Conservation (phyloP, 92 coral and sea anemone genomes). For the Epizoanthus scotinus region DNA sequence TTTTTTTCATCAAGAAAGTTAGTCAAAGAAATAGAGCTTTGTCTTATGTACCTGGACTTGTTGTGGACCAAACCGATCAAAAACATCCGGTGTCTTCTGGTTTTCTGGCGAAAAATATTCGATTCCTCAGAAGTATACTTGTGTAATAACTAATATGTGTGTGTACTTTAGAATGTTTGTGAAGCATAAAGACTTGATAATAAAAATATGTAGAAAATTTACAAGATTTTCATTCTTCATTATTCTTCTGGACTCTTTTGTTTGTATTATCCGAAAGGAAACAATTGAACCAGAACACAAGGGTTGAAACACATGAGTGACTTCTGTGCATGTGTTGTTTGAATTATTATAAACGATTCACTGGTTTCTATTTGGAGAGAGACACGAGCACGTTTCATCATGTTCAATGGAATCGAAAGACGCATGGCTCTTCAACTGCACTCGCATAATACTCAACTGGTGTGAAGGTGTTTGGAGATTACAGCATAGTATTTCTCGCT, state of each 20-base stretch:
- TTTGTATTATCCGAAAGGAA: slow-evolving; percentile 14
- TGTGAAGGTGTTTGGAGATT: neutral
- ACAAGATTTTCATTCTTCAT: slow-evolving; percentile 1
- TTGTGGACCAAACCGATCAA: neutral
- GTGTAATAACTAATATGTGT: neutral
- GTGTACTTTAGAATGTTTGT: neutral
- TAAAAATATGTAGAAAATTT: too few species aligned
- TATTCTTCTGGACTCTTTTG: neutral
- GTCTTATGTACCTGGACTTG: neutral
- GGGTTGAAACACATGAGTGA: slow-evolving; percentile 13
- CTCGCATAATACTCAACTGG: neutral
- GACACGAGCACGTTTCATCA: neutral
- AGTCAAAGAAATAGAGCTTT: neutral
- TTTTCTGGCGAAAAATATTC: neutral
- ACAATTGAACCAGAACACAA: neutral
- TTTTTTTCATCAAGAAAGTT: neutral
- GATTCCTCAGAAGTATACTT: neutral
- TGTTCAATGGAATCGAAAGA: neutral
- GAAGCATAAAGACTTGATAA: too few species aligned
- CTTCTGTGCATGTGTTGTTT: slow-evolving; percentile 2
- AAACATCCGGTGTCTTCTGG: neutral
- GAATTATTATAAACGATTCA: slow-evolving; percentile 20
- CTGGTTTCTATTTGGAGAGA: slow-evolving; percentile 9
- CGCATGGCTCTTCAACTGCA: neutral
- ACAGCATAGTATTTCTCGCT: slow-evolving; percentile 19